Base-by-base conservation (phyloP, 1,140 invertebrate genomes). In the Drosophila nigromelanica region DNA sequence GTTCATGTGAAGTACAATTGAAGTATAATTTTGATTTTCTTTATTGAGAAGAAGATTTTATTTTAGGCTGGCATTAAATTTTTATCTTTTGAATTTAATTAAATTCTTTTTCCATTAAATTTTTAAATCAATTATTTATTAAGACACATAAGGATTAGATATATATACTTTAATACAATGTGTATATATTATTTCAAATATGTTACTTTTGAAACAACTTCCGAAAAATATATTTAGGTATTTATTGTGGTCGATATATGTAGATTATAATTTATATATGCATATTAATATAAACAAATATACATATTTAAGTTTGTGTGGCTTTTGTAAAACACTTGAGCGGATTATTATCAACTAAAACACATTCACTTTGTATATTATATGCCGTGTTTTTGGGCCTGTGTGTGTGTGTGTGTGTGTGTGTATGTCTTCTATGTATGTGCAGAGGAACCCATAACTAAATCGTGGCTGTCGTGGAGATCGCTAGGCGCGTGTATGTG, bases 311-410 rank as follows among this genome's bases (percentile, higher is more conserved):
- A 15, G 30, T 54, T 12, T 42, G 39, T 63, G 72, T 15, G 43
- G 71, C 80, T 73, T 85, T 85, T 85, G 82, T 87, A 63, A 73
- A 75, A 81, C 82, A 87, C 70, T 81, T 81, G 55, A 74, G 67
- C 63, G 27, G n/a, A 85, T 85, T 62, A 73, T 78, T 61, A 78
- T 72, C 45, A 73, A 75, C 64, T 56, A 73, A 73, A 47, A 54
- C 11, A 50, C 56, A 61, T 56, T 48, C 24, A 61, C 47, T 55
- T 42, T 10, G 15, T 43, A 42, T 15, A 30, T 7, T 37, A 55
- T 39, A 52, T 5, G 18, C 10, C 27, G 5, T 24, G 11, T 33
- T 42, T 30, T 12, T 10, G 42, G 4, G 12, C 30, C 33, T 15
- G 14, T 10, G 21, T 10, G 15, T 40, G 35, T 30, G 11, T 33